A percentile compares a stretch with the other conserved stretches of the same genome.
These are phyloP conservation scores for Sylvietta virens DNA, from an alignment of 2,113 vertebrate genomes.

Conservation along the genomic window DNA sequence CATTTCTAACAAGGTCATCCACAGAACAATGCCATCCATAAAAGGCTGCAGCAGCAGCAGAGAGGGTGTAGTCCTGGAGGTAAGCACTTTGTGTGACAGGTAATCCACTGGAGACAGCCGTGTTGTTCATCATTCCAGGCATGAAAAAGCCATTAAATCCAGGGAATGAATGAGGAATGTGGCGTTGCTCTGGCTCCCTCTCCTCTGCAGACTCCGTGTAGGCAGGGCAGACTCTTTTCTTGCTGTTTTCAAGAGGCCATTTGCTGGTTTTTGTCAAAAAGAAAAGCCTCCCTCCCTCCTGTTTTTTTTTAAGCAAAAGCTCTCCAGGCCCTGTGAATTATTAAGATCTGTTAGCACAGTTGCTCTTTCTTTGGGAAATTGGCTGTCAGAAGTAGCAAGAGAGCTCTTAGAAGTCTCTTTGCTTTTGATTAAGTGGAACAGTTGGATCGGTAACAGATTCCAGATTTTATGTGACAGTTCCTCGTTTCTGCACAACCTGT, in stretches of 20 bases:
- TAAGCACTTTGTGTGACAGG: slow-evolving; percentile 14
- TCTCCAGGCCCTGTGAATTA: slow-evolving; percentile 60
- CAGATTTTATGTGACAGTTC: slow-evolving; percentile 56
- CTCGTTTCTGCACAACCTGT: slow-evolving; percentile 1
- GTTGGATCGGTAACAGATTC: slow-evolving; percentile 56
- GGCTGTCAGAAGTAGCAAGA: slow-evolving; percentile 62
- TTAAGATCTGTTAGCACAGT: slow-evolving; percentile 71
- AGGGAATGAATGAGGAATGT: neutral
- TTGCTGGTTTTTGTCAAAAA: slow-evolving; percentile 69
- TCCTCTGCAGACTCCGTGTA: slow-evolving; percentile 3
- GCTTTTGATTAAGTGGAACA: slow-evolving; percentile 66
- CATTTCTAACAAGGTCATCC: neutral
- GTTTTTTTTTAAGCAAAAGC: slow-evolving; percentile 7
- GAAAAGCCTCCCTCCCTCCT: neutral
- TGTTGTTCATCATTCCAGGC: neutral
- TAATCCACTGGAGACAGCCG: neutral
- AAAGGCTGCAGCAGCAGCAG: neutral
- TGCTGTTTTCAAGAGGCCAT: slow-evolving; percentile 68
- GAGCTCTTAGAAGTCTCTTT: slow-evolving; percentile 52
- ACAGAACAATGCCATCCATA: neutral
- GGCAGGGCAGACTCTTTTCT: slow-evolving; percentile 44
- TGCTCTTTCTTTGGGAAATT: slow-evolving; percentile 69
- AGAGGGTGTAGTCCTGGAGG: neutral
- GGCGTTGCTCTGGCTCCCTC: slow-evolving; percentile 27
- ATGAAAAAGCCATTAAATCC: slow-evolving; percentile 29